Evolutionary conservation across 2,797 vertebrate species (phyloP).

Genomic region (Botia almorhae): DNA sequence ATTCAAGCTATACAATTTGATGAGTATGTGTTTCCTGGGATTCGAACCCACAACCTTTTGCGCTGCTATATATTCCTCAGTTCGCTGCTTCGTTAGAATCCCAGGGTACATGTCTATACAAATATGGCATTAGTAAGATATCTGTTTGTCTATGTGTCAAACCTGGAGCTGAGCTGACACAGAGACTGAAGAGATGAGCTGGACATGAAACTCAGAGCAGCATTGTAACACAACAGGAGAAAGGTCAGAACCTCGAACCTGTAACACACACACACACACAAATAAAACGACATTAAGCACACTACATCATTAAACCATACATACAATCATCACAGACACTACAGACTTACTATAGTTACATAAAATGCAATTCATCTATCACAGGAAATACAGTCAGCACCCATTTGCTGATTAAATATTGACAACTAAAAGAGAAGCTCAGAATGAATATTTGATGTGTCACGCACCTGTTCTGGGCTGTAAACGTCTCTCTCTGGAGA

Average conservation of each 20-base stretch:
- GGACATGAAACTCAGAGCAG: slow-evolving; percentile 92
- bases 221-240: slow-evolving; percentile 95
- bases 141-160: slow-evolving; percentile 59
- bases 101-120: not conserved
- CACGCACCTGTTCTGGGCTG: slow-evolving; percentile 92
- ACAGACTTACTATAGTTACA: not conserved
- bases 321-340: not conserved
- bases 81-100: not conserved
- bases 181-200: slow-evolving; percentile 91
- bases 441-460: slow-evolving; percentile 37
- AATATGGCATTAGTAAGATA: not conserved
- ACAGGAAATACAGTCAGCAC: not conserved
- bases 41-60: too few relatives aligned
- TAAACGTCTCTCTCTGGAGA: slow-evolving; percentile 95
- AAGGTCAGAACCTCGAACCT: slow-evolving; percentile 98
- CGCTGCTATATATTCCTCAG: too few relatives aligned
- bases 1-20: too few relatives aligned
- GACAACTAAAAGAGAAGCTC: slow-evolving; percentile 33
- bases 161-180: slow-evolving; percentile 97
- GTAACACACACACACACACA: slow-evolving; percentile 9
- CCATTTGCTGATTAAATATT: slow-evolving; percentile 52
- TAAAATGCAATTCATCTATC: not conserved
- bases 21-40: too few relatives aligned
- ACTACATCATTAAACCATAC: not conserved
- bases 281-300: too few relatives aligned